phyloP scores from a whole-genome alignment of 2,113 vertebrate genomes.

The Neodon shergylaensis region DNA sequence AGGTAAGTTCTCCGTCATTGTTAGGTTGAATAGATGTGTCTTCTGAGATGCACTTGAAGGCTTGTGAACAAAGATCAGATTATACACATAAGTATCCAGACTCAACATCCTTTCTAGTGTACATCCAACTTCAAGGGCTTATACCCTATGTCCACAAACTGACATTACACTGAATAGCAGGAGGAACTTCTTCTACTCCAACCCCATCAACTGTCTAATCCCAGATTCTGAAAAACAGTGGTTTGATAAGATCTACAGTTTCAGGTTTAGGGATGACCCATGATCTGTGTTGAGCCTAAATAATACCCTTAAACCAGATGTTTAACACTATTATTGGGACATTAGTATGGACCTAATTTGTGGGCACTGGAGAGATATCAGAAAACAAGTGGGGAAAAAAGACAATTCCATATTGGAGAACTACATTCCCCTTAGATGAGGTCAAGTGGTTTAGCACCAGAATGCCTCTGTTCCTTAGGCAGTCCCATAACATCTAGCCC shows the following conservation, averaged over 20 bases:
- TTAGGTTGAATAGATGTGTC: neutral
- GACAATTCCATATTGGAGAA: neutral
- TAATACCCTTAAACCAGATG: neutral
- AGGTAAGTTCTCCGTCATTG: neutral
- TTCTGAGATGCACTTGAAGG: neutral
- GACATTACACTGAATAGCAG: fast-evolving
- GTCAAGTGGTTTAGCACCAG: neutral
- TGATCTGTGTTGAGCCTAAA: neutral
- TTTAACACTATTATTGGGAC: neutral
- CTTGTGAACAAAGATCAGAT: neutral
- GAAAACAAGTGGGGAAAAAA: neutral
- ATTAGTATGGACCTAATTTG: neutral
- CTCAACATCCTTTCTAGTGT: neutral
- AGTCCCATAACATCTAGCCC: neutral
- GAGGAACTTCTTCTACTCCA: neutral
- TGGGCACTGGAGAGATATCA: neutral
- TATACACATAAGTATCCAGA: neutral
- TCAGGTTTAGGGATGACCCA: neutral
- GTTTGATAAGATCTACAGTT: neutral
- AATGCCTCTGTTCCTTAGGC: neutral
- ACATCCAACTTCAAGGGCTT: neutral
- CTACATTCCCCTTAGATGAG: neutral
- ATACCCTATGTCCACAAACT: neutral
- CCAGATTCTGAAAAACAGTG: neutral
- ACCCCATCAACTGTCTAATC: fast-evolving